A percentile compares a stretch with the other conserved stretches of the same genome.
These are phyloP conservation scores for Adelphocoris suturalis DNA, from an alignment of 2,888 invertebrate genomes.

Conservation along the genomic window DNA sequence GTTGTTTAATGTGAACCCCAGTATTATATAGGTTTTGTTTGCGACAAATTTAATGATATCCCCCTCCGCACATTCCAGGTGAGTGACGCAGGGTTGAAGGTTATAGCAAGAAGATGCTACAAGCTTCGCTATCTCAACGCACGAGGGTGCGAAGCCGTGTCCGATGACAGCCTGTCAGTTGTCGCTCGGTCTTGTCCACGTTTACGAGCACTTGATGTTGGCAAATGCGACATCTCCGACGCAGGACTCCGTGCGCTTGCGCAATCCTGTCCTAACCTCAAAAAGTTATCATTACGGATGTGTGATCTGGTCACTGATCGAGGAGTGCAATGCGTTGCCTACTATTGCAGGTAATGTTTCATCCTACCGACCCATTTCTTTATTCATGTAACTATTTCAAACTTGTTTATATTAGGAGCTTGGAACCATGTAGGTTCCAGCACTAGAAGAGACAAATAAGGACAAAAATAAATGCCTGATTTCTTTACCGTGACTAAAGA, in stretches of 20 bases:
- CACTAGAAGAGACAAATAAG: too few relatives aligned
- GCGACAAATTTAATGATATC: too few relatives aligned
- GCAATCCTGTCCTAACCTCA: slow-evolving; percentile 93
- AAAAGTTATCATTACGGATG: slow-evolving; percentile 92
- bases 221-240: slow-evolving; percentile 96
- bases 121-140: slow-evolving; percentile 94
- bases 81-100: slow-evolving; percentile 92
- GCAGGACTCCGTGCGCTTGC: slow-evolving; percentile 91
- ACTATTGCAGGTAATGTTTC: slow-evolving; percentile 83
- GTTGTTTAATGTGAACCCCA: too few relatives aligned
- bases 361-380: too few relatives aligned
- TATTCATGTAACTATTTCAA: too few relatives aligned
- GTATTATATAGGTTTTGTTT: too few relatives aligned
- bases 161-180: slow-evolving; percentile 94
- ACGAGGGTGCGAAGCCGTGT: slow-evolving; percentile 94
- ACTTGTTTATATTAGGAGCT: too few relatives aligned
- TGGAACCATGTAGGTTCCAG: too few relatives aligned
- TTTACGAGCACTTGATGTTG: slow-evolving; percentile 91
- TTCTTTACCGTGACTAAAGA: too few relatives aligned
- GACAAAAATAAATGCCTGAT: too few relatives aligned
- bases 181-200: slow-evolving; percentile 92
- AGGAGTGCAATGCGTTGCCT: slow-evolving; percentile 92
- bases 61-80: slow-evolving; percentile 81
- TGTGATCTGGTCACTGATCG: slow-evolving; percentile 95
- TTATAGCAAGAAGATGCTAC: slow-evolving; percentile 92